Percentiles rank a stretch among this genome's conserved stretches.
Conservation (phyloP, 2,888 invertebrate genomes). For the Amitus sp. region DNA sequence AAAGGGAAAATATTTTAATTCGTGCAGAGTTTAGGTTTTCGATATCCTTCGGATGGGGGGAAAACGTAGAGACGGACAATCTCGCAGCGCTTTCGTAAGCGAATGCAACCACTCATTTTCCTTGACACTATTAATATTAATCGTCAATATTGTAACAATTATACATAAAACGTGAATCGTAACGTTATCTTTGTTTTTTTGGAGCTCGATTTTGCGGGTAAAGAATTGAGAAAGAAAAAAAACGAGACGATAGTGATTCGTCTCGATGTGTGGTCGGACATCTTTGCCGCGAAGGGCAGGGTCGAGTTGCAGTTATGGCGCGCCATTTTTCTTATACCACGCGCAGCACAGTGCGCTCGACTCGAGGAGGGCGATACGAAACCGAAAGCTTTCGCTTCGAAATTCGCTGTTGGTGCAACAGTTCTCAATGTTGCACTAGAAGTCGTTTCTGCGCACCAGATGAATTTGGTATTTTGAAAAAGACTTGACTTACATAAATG, state of each 20-base stretch:
- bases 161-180: conserved; percentile 29
- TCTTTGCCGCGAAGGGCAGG: conserved; percentile 34
- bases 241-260: no score
- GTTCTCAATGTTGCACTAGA: conserved; percentile 1
- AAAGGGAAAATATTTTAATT: background rate
- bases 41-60: conserved; percentile 37
- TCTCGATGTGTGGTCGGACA: conserved; percentile 40
- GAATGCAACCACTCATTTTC: conserved; percentile 39
- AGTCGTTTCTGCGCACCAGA: no score
- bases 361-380: no score
- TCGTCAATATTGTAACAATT: conserved; percentile 41
- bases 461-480: background rate
- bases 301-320: conserved; percentile 10
- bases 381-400: no score
- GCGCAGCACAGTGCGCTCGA: no score
- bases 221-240: no score
- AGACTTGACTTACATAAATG: conserved; percentile 1
- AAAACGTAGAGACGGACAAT: conserved; percentile 35
- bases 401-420: background rate
- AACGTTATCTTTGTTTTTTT: conserved; percentile 23
- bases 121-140: conserved; percentile 42
- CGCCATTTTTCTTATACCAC: background rate
- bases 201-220: conserved; percentile 21
- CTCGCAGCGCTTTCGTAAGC: conserved; percentile 39
- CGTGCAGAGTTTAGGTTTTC: no score